A percentile compares a stretch with the other conserved stretches of the same genome.
phyloP scores from a whole-genome alignment of 2,888 invertebrate species.

The Chydorus sphaericus region DNA sequence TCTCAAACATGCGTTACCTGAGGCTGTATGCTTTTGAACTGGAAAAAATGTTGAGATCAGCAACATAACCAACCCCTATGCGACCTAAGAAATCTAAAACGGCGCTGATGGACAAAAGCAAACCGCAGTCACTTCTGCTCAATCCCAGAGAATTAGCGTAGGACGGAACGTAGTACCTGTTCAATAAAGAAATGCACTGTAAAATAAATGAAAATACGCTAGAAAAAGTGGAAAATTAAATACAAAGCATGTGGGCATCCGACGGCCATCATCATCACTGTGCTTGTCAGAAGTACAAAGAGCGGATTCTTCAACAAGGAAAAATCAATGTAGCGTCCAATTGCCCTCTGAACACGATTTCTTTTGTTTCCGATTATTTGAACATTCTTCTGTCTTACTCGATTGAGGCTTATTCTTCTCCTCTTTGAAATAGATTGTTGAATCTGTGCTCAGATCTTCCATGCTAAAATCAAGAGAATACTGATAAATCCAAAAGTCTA shows the following conservation, averaged over 20 bases:
- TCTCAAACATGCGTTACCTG: no score
- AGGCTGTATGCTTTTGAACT: slow-evolving; percentile 53
- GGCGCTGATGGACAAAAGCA: slow-evolving; percentile 57
- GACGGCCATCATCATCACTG: slow-evolving; percentile 58
- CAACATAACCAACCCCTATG: slow-evolving; percentile 54
- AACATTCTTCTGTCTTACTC: no score
- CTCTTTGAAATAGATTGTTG: slow-evolving; percentile 56
- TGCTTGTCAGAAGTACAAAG: slow-evolving; percentile 53
- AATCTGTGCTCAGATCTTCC: slow-evolving; percentile 57
- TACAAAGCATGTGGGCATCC: slow-evolving; percentile 62
- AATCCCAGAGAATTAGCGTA: slow-evolving; percentile 49
- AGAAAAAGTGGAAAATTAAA: no score
- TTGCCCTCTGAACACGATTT: slow-evolving; percentile 6
- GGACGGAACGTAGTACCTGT: slow-evolving; percentile 59
- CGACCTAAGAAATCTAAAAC: slow-evolving; percentile 54
- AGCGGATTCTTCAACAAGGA: slow-evolving; percentile 48
- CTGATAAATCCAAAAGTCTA: slow-evolving; percentile 26
- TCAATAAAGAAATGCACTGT: no score
- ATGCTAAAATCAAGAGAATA: slow-evolving; percentile 56
- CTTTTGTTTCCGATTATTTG: background rate
- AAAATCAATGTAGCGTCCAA: slow-evolving; percentile 43
- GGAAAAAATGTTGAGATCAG: slow-evolving; percentile 51
- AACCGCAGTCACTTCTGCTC: slow-evolving; percentile 44
- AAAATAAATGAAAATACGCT: no score
- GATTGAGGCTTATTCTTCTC: slow-evolving; percentile 25